These are phyloP conservation scores for Hafferia zeledoni DNA, from an alignment of 2,797 vertebrate genomes.

Conservation along the genomic window DNA sequence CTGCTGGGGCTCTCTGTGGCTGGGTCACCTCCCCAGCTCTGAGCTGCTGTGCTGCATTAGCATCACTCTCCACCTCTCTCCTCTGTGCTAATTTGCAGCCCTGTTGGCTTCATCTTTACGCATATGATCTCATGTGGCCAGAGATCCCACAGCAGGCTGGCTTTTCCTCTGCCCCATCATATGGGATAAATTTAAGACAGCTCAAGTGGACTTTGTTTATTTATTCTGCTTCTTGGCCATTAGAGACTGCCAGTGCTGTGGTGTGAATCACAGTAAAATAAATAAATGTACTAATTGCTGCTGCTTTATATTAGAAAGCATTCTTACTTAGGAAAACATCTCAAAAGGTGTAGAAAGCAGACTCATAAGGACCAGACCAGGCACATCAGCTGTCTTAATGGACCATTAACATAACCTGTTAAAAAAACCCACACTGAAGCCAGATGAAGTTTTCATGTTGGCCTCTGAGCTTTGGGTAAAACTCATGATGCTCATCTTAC, in stretches of 20 bases:
- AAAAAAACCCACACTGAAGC: not conserved
- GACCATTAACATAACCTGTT: not conserved
- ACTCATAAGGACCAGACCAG: not conserved
- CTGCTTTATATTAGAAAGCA: not conserved
- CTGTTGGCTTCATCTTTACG: not conserved
- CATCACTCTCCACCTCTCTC: rapidly evolving
- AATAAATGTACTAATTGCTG: conserved; percentile 44
- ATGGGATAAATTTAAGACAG: not conserved
- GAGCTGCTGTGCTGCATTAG: not conserved
- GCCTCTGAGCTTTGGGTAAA: not conserved
- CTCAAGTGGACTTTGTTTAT: conserved; percentile 2
- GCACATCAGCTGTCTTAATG: not conserved
- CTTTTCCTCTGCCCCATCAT: not conserved
- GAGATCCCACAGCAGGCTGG: not conserved
- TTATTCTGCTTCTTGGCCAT: not conserved
- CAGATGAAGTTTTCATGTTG: not conserved
- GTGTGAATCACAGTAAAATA: conserved; percentile 26
- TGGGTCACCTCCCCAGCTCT: not conserved
- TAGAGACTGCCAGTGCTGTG: not conserved
- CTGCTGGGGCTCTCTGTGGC: not conserved
- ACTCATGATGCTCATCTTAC: rapidly evolving
- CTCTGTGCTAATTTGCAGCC: not conserved
- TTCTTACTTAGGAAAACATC: not conserved
- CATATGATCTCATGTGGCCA: rapidly evolving
- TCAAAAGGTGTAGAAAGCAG: conserved; percentile 3